Conservation (phyloP, 92 coral and sea anemone genomes). For the Porites lobata region DNA sequence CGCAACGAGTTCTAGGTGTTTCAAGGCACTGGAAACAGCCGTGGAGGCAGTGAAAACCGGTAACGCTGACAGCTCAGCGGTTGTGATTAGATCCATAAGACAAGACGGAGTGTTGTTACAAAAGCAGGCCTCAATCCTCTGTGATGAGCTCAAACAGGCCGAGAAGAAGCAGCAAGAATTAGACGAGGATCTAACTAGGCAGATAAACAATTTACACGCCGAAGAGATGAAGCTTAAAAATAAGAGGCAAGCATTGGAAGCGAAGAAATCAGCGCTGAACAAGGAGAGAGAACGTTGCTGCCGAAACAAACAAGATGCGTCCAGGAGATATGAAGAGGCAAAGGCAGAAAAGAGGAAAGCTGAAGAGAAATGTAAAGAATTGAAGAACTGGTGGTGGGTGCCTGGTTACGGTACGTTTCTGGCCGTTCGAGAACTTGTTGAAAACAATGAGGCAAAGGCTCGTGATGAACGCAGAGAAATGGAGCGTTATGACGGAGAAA, state of each 20-base stretch:
- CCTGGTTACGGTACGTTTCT: conserved; percentile 44
- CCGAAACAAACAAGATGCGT: background rate
- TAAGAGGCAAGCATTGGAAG: conserved; percentile 12
- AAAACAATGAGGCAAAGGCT: conserved; percentile 48
- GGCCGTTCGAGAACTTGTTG: conserved; percentile 36
- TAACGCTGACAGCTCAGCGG: conserved; percentile 26
- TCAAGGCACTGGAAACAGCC: conserved; percentile 50
- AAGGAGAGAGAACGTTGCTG: background rate
- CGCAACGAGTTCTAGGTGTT: conserved; percentile 50
- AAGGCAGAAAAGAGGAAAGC: conserved; percentile 33
- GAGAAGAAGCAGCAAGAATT: conserved; percentile 27
- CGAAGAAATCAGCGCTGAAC: conserved; percentile 13
- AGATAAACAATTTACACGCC: conserved; percentile 58
- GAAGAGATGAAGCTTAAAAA: conserved; percentile 22
- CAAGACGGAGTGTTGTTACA: conserved; percentile 41
- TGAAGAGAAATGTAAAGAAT: conserved; percentile 2
- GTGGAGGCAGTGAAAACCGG: conserved; percentile 50
- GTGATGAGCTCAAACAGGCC: conserved; percentile 8
- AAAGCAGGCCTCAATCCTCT: conserved; percentile 26
- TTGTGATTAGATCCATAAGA: conserved; percentile 26
- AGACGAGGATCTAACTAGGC: conserved; percentile 41
- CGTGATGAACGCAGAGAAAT: conserved; percentile 41
- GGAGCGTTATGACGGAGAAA: conserved; percentile 29
- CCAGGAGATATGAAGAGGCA: conserved; percentile 5
- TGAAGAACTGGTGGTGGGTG: conserved; percentile 47